Conservation (phyloP, 2,113 vertebrate genomes). For the Onychostruthus taczanowskii region DNA sequence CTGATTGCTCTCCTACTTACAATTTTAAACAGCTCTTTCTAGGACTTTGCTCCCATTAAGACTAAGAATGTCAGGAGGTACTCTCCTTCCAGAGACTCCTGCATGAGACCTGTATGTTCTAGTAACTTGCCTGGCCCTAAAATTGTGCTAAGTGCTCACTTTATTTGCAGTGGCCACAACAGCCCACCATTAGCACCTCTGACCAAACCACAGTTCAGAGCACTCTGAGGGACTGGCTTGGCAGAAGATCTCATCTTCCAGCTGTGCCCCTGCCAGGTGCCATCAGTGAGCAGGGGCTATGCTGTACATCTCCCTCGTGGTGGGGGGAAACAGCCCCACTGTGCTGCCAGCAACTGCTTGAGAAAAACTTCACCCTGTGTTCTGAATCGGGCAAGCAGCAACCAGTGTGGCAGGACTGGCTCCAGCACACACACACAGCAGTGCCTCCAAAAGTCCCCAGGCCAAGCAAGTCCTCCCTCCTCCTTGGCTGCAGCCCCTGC, state of each 20-base stretch:
- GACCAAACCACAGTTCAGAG: background rate
- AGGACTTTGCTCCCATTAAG: background rate
- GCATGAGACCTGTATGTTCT: background rate
- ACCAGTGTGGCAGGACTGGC: background rate
- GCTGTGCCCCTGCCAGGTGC: background rate
- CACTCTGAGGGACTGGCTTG: background rate
- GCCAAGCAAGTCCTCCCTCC: background rate
- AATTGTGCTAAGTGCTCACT: background rate
- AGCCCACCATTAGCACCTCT: background rate
- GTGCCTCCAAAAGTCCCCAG: background rate
- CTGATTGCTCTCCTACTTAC: background rate
- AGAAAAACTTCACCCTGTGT: background rate
- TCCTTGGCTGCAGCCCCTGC: background rate
- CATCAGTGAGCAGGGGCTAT: background rate
- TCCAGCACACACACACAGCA: background rate
- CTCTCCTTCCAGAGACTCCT: background rate
- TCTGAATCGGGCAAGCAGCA: background rate
- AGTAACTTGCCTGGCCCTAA: background rate
- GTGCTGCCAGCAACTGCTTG: background rate
- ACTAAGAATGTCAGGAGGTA: background rate
- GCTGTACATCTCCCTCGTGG: accelerated
- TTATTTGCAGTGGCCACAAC: background rate
- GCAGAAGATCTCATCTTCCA: background rate
- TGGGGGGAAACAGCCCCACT: background rate
- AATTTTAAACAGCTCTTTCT: background rate